phyloP scores from a whole-genome alignment of 2,888 invertebrate species.

The Metopia argyrocephala region DNA sequence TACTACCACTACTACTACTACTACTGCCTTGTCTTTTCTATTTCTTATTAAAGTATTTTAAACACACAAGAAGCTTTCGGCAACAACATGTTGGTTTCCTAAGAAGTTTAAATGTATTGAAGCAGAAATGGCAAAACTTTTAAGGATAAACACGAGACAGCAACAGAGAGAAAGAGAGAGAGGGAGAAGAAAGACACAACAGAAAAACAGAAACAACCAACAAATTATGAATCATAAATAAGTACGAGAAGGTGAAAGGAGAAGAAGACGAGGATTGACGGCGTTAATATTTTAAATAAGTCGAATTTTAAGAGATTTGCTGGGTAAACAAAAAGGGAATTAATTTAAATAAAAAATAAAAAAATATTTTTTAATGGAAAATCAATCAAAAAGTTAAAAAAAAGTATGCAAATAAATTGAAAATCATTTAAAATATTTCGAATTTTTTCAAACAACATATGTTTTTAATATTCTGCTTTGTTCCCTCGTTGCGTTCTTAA shows the following conservation, averaged over 20 bases:
- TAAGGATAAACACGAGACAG: neutral
- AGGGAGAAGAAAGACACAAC: neutral
- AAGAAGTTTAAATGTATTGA: slow-evolving; percentile 46
- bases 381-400: neutral
- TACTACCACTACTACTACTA: neutral
- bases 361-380: neutral
- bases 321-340: neutral
- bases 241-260: neutral
- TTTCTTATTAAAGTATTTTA: neutral
- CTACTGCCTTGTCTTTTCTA: neutral
- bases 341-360: neutral
- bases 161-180: neutral
- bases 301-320: neutral
- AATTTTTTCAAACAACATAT: too few species aligned
- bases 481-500: too few species aligned
- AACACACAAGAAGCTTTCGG: slow-evolving; percentile 9
- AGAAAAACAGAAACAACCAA: neutral
- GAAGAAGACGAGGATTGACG: too few species aligned
- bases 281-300: too few species aligned
- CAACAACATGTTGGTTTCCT: slow-evolving; percentile 50
- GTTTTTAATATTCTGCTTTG: too few species aligned
- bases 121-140: slow-evolving; percentile 41
- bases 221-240: neutral
- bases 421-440: too few species aligned
- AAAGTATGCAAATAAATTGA: too few species aligned